Evolutionary conservation across 2,888 invertebrate species (phyloP).

Genomic region (Spatulosminthurus flaviceps): DNA sequence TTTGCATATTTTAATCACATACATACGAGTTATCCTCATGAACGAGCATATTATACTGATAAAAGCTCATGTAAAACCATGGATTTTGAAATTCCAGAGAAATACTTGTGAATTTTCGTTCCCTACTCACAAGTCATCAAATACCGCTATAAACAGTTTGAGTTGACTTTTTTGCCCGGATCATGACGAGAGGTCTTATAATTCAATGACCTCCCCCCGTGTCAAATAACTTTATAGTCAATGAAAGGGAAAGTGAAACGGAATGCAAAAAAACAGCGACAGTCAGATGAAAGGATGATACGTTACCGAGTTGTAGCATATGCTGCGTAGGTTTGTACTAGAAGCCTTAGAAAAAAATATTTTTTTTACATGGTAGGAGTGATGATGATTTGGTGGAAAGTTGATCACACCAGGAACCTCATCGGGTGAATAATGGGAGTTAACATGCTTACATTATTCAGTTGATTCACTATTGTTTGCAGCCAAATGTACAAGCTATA

Average conservation of each 20-base stretch:
- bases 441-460: slow-evolving; percentile 33
- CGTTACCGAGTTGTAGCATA: no score
- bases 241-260: slow-evolving; percentile 5
- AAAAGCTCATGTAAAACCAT: no score
- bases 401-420: slow-evolving; percentile 42
- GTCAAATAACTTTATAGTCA: slow-evolving; percentile 2
- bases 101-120: background rate
- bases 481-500: slow-evolving; percentile 39
- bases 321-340: no score
- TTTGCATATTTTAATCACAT: no score
- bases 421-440: slow-evolving; percentile 34
- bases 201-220: background rate
- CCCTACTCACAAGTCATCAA: background rate
- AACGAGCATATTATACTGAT: no score
- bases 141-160: background rate
- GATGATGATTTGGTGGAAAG: slow-evolving; percentile 27
- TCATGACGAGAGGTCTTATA: background rate
- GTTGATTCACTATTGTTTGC: slow-evolving; percentile 34
- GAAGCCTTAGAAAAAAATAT: background rate
- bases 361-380: slow-evolving; percentile 7
- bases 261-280: background rate
- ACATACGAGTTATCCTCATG: no score
- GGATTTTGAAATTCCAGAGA: no score
- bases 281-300: background rate
- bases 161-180: background rate